Evolutionary conservation across 2,888 invertebrate genomes (phyloP).

Genomic region (Drosophila nigricruria): DNA sequence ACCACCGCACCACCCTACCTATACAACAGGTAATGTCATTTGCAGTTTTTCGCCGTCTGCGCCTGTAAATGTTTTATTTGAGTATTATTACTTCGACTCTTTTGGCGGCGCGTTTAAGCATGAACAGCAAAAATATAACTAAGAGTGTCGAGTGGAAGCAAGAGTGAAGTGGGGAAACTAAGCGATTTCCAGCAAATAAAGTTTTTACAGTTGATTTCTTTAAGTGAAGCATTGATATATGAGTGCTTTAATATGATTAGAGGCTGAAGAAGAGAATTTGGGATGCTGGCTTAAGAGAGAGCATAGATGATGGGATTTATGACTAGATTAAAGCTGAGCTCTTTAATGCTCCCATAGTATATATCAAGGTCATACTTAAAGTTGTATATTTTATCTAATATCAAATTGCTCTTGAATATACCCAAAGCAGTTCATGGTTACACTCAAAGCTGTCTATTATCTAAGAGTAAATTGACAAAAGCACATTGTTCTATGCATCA

Average conservation of each 20-base stretch:
- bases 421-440: neutral
- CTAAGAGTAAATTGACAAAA: neutral
- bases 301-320: neutral
- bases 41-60: slow-evolving; percentile 74
- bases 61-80: slow-evolving; percentile 78
- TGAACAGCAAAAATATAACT: slow-evolving; percentile 30
- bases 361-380: neutral
- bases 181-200: slow-evolving; percentile 38
- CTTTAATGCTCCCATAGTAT: neutral
- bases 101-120: slow-evolving; percentile 55
- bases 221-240: slow-evolving; percentile 29
- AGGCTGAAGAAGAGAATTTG: neutral
- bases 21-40: slow-evolving; percentile 64
- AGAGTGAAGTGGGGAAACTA: neutral
- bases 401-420: neutral
- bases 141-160: slow-evolving; percentile 8
- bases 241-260: slow-evolving; percentile 3
- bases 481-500: slow-evolving; percentile 3
- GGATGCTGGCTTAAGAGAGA: neutral
- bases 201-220: slow-evolving; percentile 12
- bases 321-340: neutral
- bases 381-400: neutral
- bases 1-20: slow-evolving; percentile 3
- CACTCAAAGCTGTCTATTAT: neutral
- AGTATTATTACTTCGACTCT: slow-evolving; percentile 78